Evolutionary conservation across 2,113 vertebrate species (phyloP).

Genomic region (Dipodomys ordii): DNA sequence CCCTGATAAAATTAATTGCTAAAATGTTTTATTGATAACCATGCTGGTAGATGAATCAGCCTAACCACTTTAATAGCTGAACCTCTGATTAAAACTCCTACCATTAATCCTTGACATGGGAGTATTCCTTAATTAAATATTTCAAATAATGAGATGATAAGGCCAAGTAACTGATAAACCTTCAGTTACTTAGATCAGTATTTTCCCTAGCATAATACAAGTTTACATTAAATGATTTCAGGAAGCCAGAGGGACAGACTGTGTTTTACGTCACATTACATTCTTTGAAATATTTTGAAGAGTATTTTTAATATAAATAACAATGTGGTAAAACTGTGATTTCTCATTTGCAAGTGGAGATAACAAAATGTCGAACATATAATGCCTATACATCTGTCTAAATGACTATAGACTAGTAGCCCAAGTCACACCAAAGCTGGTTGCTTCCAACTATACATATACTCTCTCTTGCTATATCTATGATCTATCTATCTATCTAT

Average conservation of each 20-base stretch:
- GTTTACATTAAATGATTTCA: constrained; percentile 37
- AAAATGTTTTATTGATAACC: constrained; percentile 76
- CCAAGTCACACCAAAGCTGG: not conserved
- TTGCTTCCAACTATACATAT: not conserved
- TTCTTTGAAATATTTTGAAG: constrained; percentile 16
- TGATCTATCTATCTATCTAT: too few relatives aligned
- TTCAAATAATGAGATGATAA: constrained; percentile 63
- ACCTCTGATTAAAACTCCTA: constrained; percentile 69
- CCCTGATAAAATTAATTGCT: constrained; percentile 72
- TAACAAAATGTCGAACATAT: constrained; percentile 20
- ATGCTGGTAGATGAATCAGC: constrained; percentile 63
- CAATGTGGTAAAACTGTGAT: not conserved
- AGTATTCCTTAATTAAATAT: constrained; percentile 72
- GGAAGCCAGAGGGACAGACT: not conserved
- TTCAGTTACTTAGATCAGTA: not conserved
- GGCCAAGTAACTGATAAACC: constrained; percentile 37
- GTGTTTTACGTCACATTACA: constrained; percentile 18
- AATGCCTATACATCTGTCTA: not conserved
- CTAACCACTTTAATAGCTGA: constrained; percentile 65
- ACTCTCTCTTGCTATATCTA: too few relatives aligned
- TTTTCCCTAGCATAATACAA: constrained; percentile 47
- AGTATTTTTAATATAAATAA: constrained; percentile 23
- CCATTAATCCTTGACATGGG: constrained; percentile 63
- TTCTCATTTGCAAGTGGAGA: not conserved
- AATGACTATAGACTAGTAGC: not conserved